Evolutionary conservation across 2,113 vertebrate species (phyloP).

Genomic region (Nerophis ophidion): DNA sequence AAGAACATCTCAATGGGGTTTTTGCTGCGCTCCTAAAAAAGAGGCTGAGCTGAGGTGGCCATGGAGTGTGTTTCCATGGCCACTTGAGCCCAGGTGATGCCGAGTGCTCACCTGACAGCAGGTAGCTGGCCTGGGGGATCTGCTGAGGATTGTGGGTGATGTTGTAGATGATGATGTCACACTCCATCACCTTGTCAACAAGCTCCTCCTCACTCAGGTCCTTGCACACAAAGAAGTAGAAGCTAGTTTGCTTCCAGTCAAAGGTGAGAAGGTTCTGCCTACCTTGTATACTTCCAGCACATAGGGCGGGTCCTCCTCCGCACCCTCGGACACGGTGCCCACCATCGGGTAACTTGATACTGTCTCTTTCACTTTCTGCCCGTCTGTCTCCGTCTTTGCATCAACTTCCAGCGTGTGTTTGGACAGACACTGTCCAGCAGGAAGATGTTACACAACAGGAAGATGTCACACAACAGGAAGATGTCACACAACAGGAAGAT

Average conservation of each 20-base stretch:
- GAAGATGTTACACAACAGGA: too few relatives aligned
- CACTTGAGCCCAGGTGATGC: too few relatives aligned
- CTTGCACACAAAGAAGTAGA: conserved; percentile 42
- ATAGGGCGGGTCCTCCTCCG: conserved; percentile 32
- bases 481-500: too few relatives aligned
- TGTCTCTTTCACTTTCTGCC: conserved; percentile 24
- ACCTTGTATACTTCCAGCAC: conserved; percentile 74
- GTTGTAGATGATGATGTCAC: conserved; percentile 85
- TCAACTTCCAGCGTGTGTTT: background rate
- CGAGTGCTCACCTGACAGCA: conserved; percentile 75
- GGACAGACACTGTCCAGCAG: background rate
- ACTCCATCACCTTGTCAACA: conserved; percentile 74
- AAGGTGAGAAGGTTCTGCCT: conserved; percentile 27
- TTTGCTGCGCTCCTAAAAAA: too few relatives aligned
- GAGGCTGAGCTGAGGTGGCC: background rate
- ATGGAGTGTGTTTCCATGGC: background rate
- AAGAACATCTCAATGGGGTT: too few relatives aligned
- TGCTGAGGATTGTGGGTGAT: conserved; percentile 76
- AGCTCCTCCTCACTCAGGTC: conserved; percentile 61
- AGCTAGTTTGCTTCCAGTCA: background rate
- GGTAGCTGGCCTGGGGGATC: conserved; percentile 81
- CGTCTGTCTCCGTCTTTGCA: conserved; percentile 50
- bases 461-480: too few relatives aligned
- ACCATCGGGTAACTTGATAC: conserved; percentile 73
- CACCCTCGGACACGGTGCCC: conserved; percentile 69